Percentiles rank a stretch among this genome's conserved stretches.
phyloP scores from a whole-genome alignment of 37 sponge, comb jelly and placozoan species.

The Halichondria panicea region DNA sequence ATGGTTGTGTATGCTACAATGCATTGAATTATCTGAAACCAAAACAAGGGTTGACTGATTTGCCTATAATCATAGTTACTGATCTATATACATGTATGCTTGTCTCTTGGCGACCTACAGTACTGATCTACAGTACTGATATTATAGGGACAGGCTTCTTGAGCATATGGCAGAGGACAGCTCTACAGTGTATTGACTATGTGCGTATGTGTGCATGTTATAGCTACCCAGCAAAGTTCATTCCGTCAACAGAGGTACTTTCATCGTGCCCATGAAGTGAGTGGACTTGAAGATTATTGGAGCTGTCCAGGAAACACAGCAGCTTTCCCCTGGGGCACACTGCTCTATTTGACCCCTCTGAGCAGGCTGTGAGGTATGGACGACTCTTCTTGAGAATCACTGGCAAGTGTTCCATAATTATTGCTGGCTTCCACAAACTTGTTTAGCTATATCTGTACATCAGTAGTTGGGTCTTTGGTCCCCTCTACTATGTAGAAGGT shows the following conservation, averaged over 20 bases:
- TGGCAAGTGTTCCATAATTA: constrained; percentile 40
- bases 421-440: neutral
- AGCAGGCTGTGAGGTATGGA: constrained; percentile 12
- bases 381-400: constrained; percentile 23
- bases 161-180: too few relatives aligned
- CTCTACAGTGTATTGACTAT: too few relatives aligned
- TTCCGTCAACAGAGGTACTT: neutral
- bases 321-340: constrained; percentile 41
- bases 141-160: too few relatives aligned
- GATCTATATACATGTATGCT: too few relatives aligned
- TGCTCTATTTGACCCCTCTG: constrained; percentile 1
- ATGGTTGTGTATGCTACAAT: neutral
- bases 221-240: constrained; percentile 6
- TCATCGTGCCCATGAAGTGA: constrained; percentile 11
- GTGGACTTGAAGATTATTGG: constrained; percentile 10
- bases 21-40: too few relatives aligned
- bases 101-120: too few relatives aligned
- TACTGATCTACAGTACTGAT: too few relatives aligned
- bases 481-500: too few relatives aligned
- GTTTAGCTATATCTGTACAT: neutral
- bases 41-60: too few relatives aligned
- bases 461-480: neutral
- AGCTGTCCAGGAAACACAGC: constrained; percentile 14
- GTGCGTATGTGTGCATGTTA: neutral
- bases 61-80: too few relatives aligned